Evolutionary conservation across 2,113 vertebrate species (phyloP).

Genomic region (Rhinopomastus cyanomelas): DNA sequence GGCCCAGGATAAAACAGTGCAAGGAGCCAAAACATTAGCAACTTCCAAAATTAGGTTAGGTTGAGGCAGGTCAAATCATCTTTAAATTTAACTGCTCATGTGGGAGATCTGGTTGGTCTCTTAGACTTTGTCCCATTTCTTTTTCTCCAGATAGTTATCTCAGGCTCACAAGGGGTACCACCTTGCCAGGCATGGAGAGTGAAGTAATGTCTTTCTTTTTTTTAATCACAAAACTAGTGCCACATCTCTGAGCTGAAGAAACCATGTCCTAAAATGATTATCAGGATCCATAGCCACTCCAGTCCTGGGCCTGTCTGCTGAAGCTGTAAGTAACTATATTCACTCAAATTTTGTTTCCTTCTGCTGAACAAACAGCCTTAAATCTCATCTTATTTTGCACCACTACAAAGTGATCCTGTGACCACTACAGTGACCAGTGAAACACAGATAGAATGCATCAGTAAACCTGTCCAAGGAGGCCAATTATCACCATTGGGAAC

Average conservation of each 20-base stretch:
- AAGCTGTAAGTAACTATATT: neutral
- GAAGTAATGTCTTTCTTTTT: neutral
- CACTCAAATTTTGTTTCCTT: neutral
- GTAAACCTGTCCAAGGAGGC: neutral
- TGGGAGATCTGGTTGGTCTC: neutral
- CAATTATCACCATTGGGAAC: neutral
- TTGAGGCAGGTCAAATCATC: neutral
- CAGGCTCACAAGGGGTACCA: neutral
- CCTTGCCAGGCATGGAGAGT: neutral
- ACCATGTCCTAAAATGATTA: neutral
- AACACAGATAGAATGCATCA: neutral
- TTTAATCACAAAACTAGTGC: neutral
- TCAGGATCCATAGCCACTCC: neutral
- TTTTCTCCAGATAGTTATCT: neutral
- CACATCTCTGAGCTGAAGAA: neutral
- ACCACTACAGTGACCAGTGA: neutral
- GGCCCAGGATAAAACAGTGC: conserved; percentile 7
- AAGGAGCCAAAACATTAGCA: conserved; percentile 1
- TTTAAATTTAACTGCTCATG: neutral
- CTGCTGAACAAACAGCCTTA: neutral
- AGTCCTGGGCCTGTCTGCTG: neutral
- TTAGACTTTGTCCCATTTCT: neutral
- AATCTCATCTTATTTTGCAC: neutral
- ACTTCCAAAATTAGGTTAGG: conserved; percentile 27
- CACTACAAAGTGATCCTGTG: too few species aligned